Evolutionary conservation across 1,140 invertebrate species (phyloP).

Genomic region (Plectrocnemia conspersa): DNA sequence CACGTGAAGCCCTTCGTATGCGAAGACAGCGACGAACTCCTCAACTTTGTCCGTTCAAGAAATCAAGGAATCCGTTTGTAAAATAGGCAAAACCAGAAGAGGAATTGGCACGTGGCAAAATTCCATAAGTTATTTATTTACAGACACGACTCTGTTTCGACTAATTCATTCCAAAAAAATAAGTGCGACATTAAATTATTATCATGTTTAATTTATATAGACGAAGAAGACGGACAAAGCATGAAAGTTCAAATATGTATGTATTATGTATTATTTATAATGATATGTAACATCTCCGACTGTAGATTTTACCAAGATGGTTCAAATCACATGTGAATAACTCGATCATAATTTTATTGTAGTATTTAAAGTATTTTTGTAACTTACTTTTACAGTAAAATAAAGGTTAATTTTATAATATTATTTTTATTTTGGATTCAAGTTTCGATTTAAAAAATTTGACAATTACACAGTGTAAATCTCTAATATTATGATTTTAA

Average conservation of each 20-base stretch:
- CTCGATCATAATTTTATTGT: conserved; percentile 19
- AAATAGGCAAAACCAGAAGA: conserved; percentile 35
- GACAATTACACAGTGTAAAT: background rate
- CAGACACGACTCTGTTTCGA: background rate
- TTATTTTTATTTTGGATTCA: too few relatives aligned
- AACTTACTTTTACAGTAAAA: conserved; percentile 5
- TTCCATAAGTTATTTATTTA: conserved; percentile 31
- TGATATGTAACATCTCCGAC: background rate
- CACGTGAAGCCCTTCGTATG: conserved; percentile 90
- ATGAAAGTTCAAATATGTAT: background rate
- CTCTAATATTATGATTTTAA: too few relatives aligned
- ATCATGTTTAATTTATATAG: too few relatives aligned
- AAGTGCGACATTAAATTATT: too few relatives aligned
- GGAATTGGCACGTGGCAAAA: conserved; percentile 14
- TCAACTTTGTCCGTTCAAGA: conserved; percentile 82
- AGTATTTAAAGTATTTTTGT: conserved; percentile 19
- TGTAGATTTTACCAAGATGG: conserved; percentile 2
- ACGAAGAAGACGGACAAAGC: too few relatives aligned
- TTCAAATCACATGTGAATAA: conserved; percentile 25
- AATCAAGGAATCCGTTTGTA: conserved; percentile 80
- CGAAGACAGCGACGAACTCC: conserved; percentile 86
- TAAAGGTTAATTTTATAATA: too few relatives aligned
- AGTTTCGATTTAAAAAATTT: background rate
- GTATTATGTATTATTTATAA: background rate
- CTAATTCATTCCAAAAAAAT: background rate